Conservation (phyloP, 2,888 invertebrate species). For the Agelastica alni region DNA sequence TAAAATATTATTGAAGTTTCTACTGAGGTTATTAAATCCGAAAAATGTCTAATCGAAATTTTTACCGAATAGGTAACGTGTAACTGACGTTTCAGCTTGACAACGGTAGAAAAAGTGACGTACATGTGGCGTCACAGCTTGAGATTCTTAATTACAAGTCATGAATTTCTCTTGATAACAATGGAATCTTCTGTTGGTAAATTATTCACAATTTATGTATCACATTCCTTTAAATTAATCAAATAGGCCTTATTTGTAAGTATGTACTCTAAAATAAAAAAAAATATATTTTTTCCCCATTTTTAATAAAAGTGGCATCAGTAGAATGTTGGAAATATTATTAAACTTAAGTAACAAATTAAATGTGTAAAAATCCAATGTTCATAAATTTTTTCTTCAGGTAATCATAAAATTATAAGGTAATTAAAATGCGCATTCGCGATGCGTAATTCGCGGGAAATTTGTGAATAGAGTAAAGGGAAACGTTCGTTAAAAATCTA, state of each 20-base stretch:
- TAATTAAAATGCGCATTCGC: too few relatives aligned
- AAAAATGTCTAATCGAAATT: too few relatives aligned
- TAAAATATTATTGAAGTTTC: background rate
- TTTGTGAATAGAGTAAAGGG: too few relatives aligned
- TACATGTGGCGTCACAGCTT: too few relatives aligned
- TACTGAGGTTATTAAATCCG: background rate
- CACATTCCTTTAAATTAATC: slow-evolving; percentile 14
- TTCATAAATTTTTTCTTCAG: slow-evolving; percentile 9
- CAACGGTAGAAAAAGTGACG: too few relatives aligned
- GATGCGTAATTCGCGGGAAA: too few relatives aligned
- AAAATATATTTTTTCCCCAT: too few relatives aligned
- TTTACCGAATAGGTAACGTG: too few relatives aligned
- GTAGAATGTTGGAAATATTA: background rate
- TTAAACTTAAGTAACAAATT: background rate
- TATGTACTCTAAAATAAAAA: slow-evolving; percentile 15
- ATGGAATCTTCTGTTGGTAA: slow-evolving; percentile 10
- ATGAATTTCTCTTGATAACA: background rate
- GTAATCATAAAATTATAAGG: slow-evolving; percentile 14
- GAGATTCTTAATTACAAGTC: background rate
- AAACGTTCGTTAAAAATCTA: too few relatives aligned
- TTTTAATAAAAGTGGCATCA: too few relatives aligned
- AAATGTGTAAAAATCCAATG: background rate
- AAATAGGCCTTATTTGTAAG: background rate
- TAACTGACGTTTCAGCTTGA: too few relatives aligned
- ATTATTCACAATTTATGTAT: slow-evolving; percentile 13